A percentile compares a stretch with the other conserved stretches of the same genome.
These are phyloP conservation scores for Petrolisthes cinctipes DNA, from an alignment of 2,888 invertebrate genomes.

Conservation along the genomic window DNA sequence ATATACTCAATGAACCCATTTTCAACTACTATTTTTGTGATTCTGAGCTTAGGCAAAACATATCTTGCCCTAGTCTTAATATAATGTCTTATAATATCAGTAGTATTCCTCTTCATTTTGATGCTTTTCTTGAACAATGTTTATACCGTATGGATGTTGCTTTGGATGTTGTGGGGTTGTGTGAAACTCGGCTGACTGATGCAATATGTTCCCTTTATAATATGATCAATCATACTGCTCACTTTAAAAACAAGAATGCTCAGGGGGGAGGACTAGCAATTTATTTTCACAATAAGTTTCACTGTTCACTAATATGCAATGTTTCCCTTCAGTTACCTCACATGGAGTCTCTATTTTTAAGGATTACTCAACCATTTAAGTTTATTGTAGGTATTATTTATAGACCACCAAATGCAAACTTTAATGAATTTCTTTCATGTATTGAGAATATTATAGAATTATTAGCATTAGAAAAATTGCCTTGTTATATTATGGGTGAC, in stretches of 20 bases:
- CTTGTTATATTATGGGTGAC: constrained; percentile 4
- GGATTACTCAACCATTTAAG: neutral
- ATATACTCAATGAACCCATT: neutral
- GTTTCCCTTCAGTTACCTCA: neutral
- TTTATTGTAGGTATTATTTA: neutral
- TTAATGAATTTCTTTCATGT: neutral
- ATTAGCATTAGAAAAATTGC: neutral
- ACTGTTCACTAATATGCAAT: neutral
- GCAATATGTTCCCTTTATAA: neutral
- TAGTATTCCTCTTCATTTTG: neutral
- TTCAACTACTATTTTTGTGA: constrained; percentile 10
- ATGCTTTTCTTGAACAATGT: neutral
- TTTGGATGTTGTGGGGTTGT: neutral
- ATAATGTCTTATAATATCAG: constrained; percentile 12
- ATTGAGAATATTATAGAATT: neutral
- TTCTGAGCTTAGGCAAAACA: neutral
- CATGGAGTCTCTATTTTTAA: neutral
- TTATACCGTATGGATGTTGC: neutral
- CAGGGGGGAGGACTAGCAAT: neutral
- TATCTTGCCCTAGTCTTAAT: neutral
- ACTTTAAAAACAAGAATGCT: neutral
- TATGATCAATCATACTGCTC: neutral
- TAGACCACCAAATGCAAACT: neutral
- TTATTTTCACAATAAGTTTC: neutral
- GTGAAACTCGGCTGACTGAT: neutral